Conservation (phyloP, 1,140 invertebrate species). For the Lithobius niger region DNA sequence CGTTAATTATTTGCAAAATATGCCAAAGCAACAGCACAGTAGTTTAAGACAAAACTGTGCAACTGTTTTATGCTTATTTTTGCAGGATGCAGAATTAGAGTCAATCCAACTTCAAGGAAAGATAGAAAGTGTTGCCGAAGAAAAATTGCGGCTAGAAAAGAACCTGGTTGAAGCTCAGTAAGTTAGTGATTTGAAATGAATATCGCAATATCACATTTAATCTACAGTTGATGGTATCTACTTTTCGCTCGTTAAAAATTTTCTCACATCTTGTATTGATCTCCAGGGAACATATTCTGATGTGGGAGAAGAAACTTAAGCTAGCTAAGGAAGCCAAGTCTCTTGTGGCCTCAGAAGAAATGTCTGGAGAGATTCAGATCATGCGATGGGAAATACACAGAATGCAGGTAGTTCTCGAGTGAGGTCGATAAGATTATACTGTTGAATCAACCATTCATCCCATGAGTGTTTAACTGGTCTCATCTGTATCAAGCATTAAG, state of each 20-base stretch:
- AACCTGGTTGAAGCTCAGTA: neutral
- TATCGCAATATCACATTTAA: too few species aligned
- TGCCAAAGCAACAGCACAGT: too few species aligned
- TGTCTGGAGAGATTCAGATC: neutral
- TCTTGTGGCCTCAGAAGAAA: constrained; percentile 5
- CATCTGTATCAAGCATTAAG: too few species aligned
- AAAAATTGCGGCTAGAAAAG: neutral
- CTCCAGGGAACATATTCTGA: neutral
- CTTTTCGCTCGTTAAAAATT: too few species aligned
- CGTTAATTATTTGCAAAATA: too few species aligned
- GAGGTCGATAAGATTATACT: too few species aligned
- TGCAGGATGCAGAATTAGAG: constrained; percentile 6
- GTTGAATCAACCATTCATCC: too few species aligned
- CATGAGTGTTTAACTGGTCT: too few species aligned
- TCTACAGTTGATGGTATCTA: too few species aligned
- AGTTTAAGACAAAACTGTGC: too few species aligned
- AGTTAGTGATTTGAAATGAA: neutral
- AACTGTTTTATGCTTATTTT: too few species aligned
- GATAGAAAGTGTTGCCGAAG: neutral
- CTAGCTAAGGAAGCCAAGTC: constrained; percentile 4
- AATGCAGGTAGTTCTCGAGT: constrained; percentile 9
- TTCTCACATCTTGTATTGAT: too few species aligned
- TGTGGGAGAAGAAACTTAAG: constrained; percentile 5
- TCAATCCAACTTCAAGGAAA: constrained; percentile 1
- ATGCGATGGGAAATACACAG: constrained; percentile 5